Evolutionary conservation across 2,113 vertebrate species (phyloP), one percentile per base, ranked within the genome.

Genomic region (Pseudopodoces humilis): DNA sequence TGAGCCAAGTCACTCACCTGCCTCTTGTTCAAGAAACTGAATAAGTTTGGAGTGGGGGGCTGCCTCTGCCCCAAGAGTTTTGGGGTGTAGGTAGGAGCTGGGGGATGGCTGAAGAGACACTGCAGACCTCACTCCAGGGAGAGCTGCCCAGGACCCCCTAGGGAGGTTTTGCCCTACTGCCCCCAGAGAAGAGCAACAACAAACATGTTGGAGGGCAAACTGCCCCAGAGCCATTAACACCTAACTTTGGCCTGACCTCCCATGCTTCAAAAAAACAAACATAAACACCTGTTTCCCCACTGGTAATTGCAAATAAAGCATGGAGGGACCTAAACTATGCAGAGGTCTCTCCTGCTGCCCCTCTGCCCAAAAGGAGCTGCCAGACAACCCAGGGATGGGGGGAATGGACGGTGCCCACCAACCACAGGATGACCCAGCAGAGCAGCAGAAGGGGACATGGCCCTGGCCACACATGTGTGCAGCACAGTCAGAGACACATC

Each of bases 91-190:
- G 31, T 2, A 14, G 77, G 9, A 78, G 60, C 18, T 27, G 60
- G 14, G 63, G 50, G 16, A 39, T 10, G 4, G 37, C 63, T 19
- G 59, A 24, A 4, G 65, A 39, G 68, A 63, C 31, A 20, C 80
- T 22, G 33, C 68, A 72, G 55, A 46, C 52, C 30, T 9, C 25
- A 2, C 50, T 15, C 39, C 8, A 13, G 56, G 37, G 33, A 43
- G 25, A 62, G 69, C 37, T 7, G 3, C 37, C 56, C 4, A 3
- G 69, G 30, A 11, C 1, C 0, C 49, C 11, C 2, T 0, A 5
- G 56, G 47, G 7, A 67, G 4, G 10, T 41, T 68, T 17, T 65
- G 25, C 37, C 60, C 46, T 6, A 0, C 4, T 31, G 31, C 3
- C 78, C 22, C 50, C 17, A 46, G 55, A 50, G 67, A 62, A 67